These are phyloP conservation scores for Netelia inedita DNA, from an alignment of 2,888 invertebrate genomes.

Conservation along the genomic window DNA sequence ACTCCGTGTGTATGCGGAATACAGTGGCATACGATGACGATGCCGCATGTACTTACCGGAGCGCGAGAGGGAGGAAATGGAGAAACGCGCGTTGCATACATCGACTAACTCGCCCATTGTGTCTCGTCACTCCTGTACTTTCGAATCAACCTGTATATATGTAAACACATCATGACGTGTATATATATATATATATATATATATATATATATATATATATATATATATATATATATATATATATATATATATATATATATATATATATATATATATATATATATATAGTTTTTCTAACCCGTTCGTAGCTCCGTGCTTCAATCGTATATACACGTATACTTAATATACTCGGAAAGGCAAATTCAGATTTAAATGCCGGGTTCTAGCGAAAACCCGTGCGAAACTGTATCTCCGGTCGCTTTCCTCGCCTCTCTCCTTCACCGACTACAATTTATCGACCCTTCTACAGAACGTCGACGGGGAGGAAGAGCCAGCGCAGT, in stretches of 20 bases:
- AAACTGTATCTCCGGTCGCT: constrained; percentile 40
- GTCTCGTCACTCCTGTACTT: constrained; percentile 46
- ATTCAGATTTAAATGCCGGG: constrained; percentile 76
- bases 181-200: constrained; percentile 1
- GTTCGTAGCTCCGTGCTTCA: constrained; percentile 34
- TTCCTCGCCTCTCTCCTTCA: constrained; percentile 20
- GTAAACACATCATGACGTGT: not conserved
- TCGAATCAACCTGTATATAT: not conserved
- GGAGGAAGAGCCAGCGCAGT: not conserved
- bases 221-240: constrained; percentile 4
- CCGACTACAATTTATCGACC: constrained; percentile 49
- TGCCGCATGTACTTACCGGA: constrained; percentile 40
- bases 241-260: constrained; percentile 4
- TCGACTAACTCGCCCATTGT: constrained; percentile 50
- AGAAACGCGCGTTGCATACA: constrained; percentile 45
- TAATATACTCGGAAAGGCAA: constrained; percentile 74
- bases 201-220: not conserved
- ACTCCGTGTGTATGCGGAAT: not conserved
- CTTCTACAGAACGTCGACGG: constrained; percentile 14
- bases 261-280: constrained; percentile 1
- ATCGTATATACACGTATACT: constrained; percentile 61
- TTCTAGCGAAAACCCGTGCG: constrained; percentile 33
- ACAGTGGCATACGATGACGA: not conserved
- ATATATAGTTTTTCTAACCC: constrained; percentile 10
- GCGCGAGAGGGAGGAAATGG: constrained; percentile 20